Evolutionary conservation across 1,140 invertebrate species (phyloP), one percentile per base, ranked within the genome.

Genomic region (Pogonomyrmex californicus): DNA sequence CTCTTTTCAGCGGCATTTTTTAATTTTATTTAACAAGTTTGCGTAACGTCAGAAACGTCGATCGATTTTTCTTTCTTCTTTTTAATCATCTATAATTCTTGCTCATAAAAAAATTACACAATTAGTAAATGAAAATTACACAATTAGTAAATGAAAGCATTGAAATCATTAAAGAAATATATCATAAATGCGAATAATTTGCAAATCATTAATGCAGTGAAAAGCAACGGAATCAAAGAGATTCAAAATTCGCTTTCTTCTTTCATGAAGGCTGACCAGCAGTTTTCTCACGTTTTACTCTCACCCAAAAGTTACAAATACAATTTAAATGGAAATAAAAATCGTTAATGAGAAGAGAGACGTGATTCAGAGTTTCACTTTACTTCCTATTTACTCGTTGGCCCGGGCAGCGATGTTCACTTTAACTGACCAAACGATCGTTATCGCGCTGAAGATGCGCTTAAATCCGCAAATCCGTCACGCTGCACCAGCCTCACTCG

Each of bases 391-490:
- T 10, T 23, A 9, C 33, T n/a, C 17, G 38, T 62, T 36, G 9
- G 12, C 47, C 33, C 30, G 2, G 3, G 3, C 17, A n/a, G 44
- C 47, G 23, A 33, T 23, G n/a, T 73, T 47, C 12, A 14, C 6
- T 58, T 73, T 38, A 41, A 30, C 4, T 6, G 14, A 36, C 30
- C 38, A 14, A 30, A 51, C 47, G 9, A 75, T 30, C 41, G 5
- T 73, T 9, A 44, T 78, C 41, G 30, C 2, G 30, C 2, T 17
- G 33, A 1, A 38, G 66, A 71, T 71, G 41, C 54, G 56, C 44
- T 38, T 73, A 36, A 58, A 82, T 82, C 17, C 17, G 36, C 38
- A 14, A 36, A 73, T 82, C 17, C 54, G 54, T 83, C 54, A 62
- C 41, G 30, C 49, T 4, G 36, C 17, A 44, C 9, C 56, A 62